Evolutionary conservation across 2,888 invertebrate genomes (phyloP).

Genomic region (Pedicia rivosa): DNA sequence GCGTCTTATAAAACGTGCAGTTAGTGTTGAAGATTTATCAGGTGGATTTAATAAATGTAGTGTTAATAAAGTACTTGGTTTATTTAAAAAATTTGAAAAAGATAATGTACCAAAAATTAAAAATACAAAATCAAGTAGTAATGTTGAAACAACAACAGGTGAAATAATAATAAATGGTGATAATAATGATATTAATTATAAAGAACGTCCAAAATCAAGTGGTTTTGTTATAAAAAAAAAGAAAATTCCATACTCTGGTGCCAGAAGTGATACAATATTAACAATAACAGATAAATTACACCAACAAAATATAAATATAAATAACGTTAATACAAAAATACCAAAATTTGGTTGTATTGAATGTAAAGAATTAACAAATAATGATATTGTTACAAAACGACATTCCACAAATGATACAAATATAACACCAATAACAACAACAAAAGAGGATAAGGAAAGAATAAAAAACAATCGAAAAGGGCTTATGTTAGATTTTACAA

Average conservation of each 20-base stretch:
- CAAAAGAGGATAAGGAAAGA: conserved; percentile 16
- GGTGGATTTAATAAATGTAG: conserved; percentile 42
- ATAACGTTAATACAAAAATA: conserved; percentile 8
- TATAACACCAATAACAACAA: conserved; percentile 29
- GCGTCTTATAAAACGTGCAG: conserved; percentile 50
- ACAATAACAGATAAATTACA: conserved; percentile 10
- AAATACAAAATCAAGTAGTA: conserved; percentile 26
- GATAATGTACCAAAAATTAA: conserved; percentile 26
- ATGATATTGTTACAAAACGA: conserved; percentile 15
- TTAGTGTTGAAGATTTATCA: conserved; percentile 52
- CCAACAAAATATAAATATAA: conserved; percentile 9
- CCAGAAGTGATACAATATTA: conserved; percentile 32
- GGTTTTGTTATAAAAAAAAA: conserved; percentile 24
- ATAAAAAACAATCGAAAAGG: conserved; percentile 32
- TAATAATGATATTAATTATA: conserved; percentile 16
- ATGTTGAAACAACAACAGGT: conserved; percentile 24
- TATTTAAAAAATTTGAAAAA: conserved; percentile 59
- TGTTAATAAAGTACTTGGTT: conserved; percentile 57
- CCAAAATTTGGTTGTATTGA: conserved; percentile 13
- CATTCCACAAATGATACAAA: conserved; percentile 23
- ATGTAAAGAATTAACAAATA: conserved; percentile 13
- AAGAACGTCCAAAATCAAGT: conserved; percentile 17
- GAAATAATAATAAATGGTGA: conserved; percentile 12
- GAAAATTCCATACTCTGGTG: conserved; percentile 27
- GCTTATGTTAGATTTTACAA: conserved; percentile 46